Base-by-base conservation (phyloP, 2,888 invertebrate genomes). In the Nomada hirtipes region DNA sequence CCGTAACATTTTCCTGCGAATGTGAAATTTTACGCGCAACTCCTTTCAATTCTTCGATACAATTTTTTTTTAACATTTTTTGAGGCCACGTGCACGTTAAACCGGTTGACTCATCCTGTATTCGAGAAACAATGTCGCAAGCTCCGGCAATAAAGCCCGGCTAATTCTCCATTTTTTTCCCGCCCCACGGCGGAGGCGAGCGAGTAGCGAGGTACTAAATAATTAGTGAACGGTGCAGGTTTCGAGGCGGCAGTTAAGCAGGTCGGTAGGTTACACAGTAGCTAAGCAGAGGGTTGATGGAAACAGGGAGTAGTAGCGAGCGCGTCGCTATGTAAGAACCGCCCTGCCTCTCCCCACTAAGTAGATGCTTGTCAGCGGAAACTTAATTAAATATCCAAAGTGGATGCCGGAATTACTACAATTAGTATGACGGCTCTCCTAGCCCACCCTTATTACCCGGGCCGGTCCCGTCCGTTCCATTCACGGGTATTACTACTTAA, bases 361-460 rank as follows among this genome's bases (percentile, higher is more conserved):
- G 91, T 91, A 89, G 92, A 92, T 92, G 90, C 92, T 92, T 92
- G 92, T 92, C 92, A 91, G 91, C 91, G 90, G 92, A 93, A 93
- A 93, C 93, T 93, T 93, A 93, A 93, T 93, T 93, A 93, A 93
- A 93, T 93, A 93, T 93, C 93, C 91, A 92, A 93, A 93, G 93
- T 93, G 93, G 92, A 93, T 91, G 90, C 91, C 89, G 91, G 90
- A 93, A 93, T 93, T 93, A 93, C 93, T 91, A 92, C 92, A 93
- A 93, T 93, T 93, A 93, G 92, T 93, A 93, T 93, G 93, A 93
- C 92, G 91, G 91, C 90, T 91, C 89, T 89, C 90, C 84, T 86
- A 84, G 86, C 85, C 87, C 84, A 81, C 83, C 88, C 89, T 90
- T 89, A 91, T 91, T 89, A 88, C 89, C 87, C 87, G 82, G 36